Evolutionary conservation across 1,140 invertebrate genomes (phyloP), one percentile per base, ranked within the genome.

Genomic region (Sycophaga agraensis): DNA sequence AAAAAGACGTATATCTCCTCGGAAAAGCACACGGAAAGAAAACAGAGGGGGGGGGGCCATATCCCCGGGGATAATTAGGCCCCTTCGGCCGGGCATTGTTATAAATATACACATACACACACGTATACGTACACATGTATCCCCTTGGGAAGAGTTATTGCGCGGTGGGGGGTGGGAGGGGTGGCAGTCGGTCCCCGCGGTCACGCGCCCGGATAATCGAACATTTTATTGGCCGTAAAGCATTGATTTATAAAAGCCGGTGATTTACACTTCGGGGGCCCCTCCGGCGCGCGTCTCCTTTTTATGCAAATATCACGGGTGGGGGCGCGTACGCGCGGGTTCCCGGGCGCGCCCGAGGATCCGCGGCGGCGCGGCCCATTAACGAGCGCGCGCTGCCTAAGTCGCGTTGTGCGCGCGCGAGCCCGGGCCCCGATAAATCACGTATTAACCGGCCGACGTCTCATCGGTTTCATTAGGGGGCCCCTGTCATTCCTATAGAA

Each of bases 191-290:
- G n/a, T n/a, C n/a, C n/a, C n/a, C n/a, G n/a, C n/a, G n/a, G 28
- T 4, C 28, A 21, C 17, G 24, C 28, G 35, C 2, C 14, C 34
- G 7, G 28, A 50, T 50, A 50, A 50, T 55, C 40, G 40, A 55
- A 42, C 21, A 43, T 57, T 57, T 42, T 57, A 57, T 45, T 57
- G 39, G 54, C 42, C 42, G 26, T 45, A 57, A 57, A 43, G 45
- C 45, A 42, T 57, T 45, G 54, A 42, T 57, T 45, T 57, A 42
- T 57, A 50, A 50, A 50, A 50, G 16, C 48, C 19, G n/a, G 17
- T 50, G 48, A 50, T 50, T 50, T 50, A 50, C 48, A 50, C 48
- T 50, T 50, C 35, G 34, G 31, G 48, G 28, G 34, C 31, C 34
- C n/a, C n/a, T n/a, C 28, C 35, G 14, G 16, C 4, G 16, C 12